Percentiles rank a stretch among this genome's conserved stretches.
Conservation (phyloP, 2,113 vertebrate genomes). For the Triplophysa rosa region DNA sequence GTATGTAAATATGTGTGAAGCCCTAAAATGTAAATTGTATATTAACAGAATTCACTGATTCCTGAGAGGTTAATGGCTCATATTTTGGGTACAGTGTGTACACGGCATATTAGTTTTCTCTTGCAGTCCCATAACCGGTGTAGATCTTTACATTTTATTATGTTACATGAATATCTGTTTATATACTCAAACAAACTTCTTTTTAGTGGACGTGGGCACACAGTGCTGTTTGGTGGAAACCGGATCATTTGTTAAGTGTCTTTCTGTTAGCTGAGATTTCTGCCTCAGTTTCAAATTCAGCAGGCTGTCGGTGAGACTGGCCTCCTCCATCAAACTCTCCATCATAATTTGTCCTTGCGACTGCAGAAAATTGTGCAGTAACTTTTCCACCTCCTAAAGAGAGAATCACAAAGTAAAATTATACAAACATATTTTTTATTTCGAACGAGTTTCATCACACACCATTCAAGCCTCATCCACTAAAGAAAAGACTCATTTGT, state of each 20-base stretch:
- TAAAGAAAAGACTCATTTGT: constrained; percentile 1
- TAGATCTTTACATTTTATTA: no score
- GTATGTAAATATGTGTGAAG: no score
- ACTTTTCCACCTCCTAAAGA: constrained; percentile 39
- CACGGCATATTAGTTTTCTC: no score
- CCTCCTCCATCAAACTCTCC: constrained; percentile 53
- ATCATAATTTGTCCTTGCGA: constrained; percentile 43
- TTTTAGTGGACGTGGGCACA: constrained; percentile 2
- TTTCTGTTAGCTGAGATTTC: constrained; percentile 1
- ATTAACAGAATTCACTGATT: neutral
- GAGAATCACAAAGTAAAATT: neutral
- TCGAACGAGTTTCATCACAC: neutral
- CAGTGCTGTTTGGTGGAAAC: neutral
- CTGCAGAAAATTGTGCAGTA: constrained; percentile 47
- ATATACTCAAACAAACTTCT: constrained; percentile 11
- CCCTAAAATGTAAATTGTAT: neutral
- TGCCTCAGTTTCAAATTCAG: constrained; percentile 56
- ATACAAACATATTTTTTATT: neutral
- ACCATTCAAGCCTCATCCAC: neutral
- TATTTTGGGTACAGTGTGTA: neutral
- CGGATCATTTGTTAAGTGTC: neutral
- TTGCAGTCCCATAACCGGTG: no score
- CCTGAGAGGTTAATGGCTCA: neutral
- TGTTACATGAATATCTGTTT: neutral
- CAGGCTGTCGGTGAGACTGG: constrained; percentile 49